Evolutionary conservation across 2,113 vertebrate genomes (phyloP), one percentile per base, ranked within the genome.

Genomic region (Dryoscopus gambensis): DNA sequence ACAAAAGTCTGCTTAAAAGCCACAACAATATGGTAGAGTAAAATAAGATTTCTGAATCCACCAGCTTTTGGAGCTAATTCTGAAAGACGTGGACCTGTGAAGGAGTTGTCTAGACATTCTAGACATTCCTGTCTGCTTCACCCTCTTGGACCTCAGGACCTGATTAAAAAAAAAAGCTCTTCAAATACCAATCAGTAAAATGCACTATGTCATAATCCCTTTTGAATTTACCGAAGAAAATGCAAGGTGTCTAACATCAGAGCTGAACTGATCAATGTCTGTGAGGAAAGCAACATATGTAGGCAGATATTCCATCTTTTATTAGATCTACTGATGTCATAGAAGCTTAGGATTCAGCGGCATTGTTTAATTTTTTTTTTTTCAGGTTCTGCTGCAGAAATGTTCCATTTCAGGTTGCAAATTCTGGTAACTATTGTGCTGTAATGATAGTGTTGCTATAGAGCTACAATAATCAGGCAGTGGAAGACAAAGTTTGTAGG

Each of bases 401-500:
- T 78, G 79, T 93, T 90, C 79, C 83, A 86, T 92, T 95, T 94
- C 83, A 81, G 84, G 75, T 74, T 81, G 81, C 59, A 89, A 62
- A 90, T 81, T 73, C 24, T 70, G 64, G 71, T 90, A 90, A 50
- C 86, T 59, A 86, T 84, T 95, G 94, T 93, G 80, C 93, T 78
- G 33, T 68, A 93, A 93, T 47, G 57, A 73, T 16, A 50, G 86
- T 87, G 95, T 95, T 97, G 96, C 91, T 95, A 95, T 93, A 97
- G 95, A 90, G 93, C 93, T 93, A 44, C 73, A 67, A 39, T 27
- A 46, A 89, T 88, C 49, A 78, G 73, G 95, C 76, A 27, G 20
- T 39, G 24, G 30, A 52, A 95, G 81, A 89, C 73, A 81, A 96
- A 73, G 82, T 80, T 92, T 56, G 86, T 74, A 95, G 89, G 96